A percentile compares a stretch with the other conserved stretches of the same genome.
phyloP scores from a whole-genome alignment of 1,140 invertebrate genomes.

The Papilio xuthus region DNA sequence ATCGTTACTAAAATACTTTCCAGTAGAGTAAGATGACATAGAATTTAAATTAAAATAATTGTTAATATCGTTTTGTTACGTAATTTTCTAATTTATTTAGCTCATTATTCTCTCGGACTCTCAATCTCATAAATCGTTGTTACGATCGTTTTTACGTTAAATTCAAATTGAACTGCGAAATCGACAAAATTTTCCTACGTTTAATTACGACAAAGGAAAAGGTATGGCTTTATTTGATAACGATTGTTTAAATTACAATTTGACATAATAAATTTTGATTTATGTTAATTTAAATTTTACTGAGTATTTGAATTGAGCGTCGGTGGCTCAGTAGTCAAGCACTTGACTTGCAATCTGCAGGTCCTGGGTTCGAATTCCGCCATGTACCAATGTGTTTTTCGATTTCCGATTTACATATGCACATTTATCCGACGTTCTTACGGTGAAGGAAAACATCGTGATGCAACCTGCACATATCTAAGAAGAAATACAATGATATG shows the following conservation, averaged over 20 bases:
- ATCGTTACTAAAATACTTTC: too few species aligned
- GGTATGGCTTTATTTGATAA: background rate
- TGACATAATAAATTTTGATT: constrained; percentile 1
- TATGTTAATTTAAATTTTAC: background rate
- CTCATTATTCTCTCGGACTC: background rate
- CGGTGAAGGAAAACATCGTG: too few species aligned
- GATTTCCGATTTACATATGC: too few species aligned
- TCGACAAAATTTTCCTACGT: constrained; percentile 25
- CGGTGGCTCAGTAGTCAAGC: too few species aligned
- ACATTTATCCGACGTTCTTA: too few species aligned
- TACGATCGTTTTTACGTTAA: constrained; percentile 8
- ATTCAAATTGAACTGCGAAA: background rate
- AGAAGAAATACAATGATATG: too few species aligned
- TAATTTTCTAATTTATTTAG: background rate
- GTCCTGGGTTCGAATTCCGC: too few species aligned
- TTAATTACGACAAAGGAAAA: constrained; percentile 28
- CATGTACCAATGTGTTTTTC: too few species aligned
- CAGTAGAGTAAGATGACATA: background rate
- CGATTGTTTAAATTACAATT: background rate
- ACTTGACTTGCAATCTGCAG: too few species aligned
- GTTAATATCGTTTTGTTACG: background rate
- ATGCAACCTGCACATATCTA: too few species aligned
- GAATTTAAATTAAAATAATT: background rate
- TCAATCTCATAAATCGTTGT: constrained; percentile 6
- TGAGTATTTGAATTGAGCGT: too few species aligned